Conservation (phyloP, 2,797 vertebrate species). For the Poliocrania exsul region DNA sequence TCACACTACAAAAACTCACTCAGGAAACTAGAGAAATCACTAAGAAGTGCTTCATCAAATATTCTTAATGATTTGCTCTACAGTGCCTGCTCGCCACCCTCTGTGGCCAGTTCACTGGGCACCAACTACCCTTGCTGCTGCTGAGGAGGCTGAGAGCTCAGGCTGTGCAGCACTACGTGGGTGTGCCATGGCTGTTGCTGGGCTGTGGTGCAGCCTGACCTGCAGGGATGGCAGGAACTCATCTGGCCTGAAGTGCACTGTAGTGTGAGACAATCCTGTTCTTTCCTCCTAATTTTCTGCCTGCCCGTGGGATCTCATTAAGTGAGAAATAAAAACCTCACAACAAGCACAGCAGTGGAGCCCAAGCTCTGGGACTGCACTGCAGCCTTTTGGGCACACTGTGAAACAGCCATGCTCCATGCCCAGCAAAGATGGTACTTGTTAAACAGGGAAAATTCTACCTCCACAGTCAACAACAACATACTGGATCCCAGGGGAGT, state of each 20-base stretch:
- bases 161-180: background rate
- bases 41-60: background rate
- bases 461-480: conserved; percentile 63
- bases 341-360: background rate
- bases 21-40: background rate
- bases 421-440: background rate
- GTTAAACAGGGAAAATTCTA: background rate
- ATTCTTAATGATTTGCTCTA: background rate
- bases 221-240: background rate
- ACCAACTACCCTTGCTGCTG: background rate
- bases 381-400: background rate
- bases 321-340: background rate
- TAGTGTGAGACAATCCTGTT: background rate
- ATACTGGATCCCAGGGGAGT: conserved; percentile 49
- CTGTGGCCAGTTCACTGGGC: background rate
- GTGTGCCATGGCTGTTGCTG: rapidly evolving
- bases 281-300: background rate
- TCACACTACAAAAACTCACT: background rate
- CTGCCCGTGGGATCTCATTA: background rate
- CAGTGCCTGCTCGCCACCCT: background rate
- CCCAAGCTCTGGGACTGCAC: background rate
- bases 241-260: background rate
- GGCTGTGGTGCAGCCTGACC: background rate
- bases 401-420: background rate
- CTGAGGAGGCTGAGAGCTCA: background rate